Percentiles rank a stretch among this genome's conserved stretches.
phyloP scores from a whole-genome alignment of 1,140 invertebrate genomes.

The Pinna nobilis region DNA sequence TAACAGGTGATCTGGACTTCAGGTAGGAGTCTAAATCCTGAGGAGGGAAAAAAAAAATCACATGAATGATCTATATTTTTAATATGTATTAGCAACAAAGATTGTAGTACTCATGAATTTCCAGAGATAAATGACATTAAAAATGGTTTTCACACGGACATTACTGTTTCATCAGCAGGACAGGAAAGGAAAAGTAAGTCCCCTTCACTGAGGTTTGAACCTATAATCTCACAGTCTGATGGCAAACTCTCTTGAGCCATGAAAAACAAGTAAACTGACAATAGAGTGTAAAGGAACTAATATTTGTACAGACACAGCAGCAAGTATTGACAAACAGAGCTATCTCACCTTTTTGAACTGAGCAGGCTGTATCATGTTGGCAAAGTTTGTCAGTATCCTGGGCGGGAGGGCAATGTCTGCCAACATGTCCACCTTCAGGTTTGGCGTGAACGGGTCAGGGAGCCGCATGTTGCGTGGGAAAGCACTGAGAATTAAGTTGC shows the following conservation, averaged over 20 bases:
- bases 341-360: conserved; percentile 88
- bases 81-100: not conserved
- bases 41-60: conserved; percentile 40
- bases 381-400: conserved; percentile 92
- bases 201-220: no score
- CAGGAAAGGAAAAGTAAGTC: no score
- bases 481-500: conserved; percentile 97
- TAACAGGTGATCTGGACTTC: conserved; percentile 94
- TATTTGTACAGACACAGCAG: not conserved
- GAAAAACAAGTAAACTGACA: no score
- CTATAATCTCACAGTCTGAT: no score
- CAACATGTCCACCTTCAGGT: conserved; percentile 90
- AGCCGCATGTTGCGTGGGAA: conserved; percentile 98
- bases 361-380: conserved; percentile 88
- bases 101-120: no score
- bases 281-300: not conserved
- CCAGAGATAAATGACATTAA: no score
- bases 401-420: conserved; percentile 88
- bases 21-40: conserved; percentile 96
- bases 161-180: no score
- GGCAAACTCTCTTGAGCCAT: no score
- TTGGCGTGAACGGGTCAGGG: conserved; percentile 98
- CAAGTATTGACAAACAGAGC: not conserved
- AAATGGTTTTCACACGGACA: no score
- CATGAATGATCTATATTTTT: not conserved